phyloP scores from a whole-genome alignment of 2,113 vertebrate species.

The Bos taurus region DNA sequence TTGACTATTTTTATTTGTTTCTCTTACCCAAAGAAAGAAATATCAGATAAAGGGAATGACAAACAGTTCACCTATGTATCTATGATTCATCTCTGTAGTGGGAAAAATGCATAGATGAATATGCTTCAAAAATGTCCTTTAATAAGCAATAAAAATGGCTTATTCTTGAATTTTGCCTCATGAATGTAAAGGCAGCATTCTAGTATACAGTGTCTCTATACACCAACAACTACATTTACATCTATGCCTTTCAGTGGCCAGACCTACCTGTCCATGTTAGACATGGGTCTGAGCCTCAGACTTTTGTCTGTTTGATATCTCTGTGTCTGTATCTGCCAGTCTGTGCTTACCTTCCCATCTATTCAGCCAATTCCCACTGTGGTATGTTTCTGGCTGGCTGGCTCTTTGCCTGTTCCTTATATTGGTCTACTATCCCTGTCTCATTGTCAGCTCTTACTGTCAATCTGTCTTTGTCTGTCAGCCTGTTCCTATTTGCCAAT shows the following conservation, averaged over 20 bases:
- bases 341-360: not conserved
- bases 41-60: not conserved
- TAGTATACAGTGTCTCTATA: not conserved
- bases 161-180: not conserved
- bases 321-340: not conserved
- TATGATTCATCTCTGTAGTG: not conserved
- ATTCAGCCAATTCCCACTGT: not conserved
- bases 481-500: not conserved
- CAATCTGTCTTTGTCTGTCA: not conserved
- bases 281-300: not conserved
- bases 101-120: not conserved
- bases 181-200: not conserved
- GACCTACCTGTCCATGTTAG: not conserved
- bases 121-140: not conserved
- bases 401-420: not conserved
- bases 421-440: not conserved
- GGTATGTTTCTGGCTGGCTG: not conserved
- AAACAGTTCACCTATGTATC: not conserved
- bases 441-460: not conserved
- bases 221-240: not conserved
- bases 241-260: not conserved
- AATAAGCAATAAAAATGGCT: not conserved
- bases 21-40: not conserved
- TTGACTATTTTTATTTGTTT: constrained; percentile 26
- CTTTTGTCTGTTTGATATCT: not conserved